Evolutionary conservation across 2,797 vertebrate genomes (phyloP).

Genomic region (Meriones psammophilus): DNA sequence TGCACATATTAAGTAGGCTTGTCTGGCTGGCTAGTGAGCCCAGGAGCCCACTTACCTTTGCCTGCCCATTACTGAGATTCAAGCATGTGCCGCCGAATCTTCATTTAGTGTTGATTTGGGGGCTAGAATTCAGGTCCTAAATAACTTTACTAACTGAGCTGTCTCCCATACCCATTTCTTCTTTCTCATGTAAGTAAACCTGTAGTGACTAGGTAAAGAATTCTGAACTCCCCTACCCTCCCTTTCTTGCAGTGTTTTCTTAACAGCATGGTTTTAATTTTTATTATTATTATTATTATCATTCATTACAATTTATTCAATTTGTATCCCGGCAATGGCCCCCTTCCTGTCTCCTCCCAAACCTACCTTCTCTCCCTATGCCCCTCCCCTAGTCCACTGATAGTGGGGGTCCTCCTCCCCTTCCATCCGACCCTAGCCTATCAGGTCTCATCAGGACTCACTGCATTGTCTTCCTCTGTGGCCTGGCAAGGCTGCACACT

Average conservation of each 20-base stretch:
- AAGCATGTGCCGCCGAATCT: background rate
- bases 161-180: background rate
- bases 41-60: background rate
- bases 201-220: constrained; percentile 31
- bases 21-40: background rate
- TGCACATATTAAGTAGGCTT: background rate
- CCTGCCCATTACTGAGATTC: background rate
- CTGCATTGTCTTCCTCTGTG: too few relatives aligned
- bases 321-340: too few relatives aligned
- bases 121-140: background rate
- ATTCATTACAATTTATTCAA: too few relatives aligned
- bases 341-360: too few relatives aligned
- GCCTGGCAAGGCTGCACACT: too few relatives aligned
- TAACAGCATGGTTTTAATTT: background rate
- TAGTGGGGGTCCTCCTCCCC: too few relatives aligned
- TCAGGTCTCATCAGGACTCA: too few relatives aligned
- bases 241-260: constrained; percentile 46
- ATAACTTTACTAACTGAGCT: background rate
- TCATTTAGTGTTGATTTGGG: background rate
- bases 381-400: too few relatives aligned
- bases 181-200: background rate
- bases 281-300: background rate
- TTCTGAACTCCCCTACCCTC: background rate
- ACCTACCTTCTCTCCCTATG: too few relatives aligned
- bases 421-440: too few relatives aligned